These are phyloP conservation scores for Ciona savignyi DNA, from an alignment of 23 tunicate species.

Conservation along the genomic window DNA sequence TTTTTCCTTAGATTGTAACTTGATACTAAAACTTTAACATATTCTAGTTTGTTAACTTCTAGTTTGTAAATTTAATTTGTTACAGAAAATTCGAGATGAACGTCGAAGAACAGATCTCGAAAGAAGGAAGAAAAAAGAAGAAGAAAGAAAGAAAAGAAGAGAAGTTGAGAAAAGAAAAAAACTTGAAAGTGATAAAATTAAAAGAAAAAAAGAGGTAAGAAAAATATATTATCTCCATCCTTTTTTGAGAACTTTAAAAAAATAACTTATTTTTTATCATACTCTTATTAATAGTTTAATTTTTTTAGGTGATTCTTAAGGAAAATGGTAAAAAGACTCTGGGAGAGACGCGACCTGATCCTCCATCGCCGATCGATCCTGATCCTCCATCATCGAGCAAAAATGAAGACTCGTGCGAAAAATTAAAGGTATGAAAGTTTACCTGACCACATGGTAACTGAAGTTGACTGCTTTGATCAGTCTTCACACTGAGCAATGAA, in stretches of 20 bases:
- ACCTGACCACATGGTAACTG: too few species aligned
- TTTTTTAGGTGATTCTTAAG: not conserved
- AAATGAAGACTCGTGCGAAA: too few species aligned
- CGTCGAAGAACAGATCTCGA: constrained; percentile 53
- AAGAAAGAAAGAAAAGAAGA: constrained; percentile 55
- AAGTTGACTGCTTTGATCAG: too few species aligned
- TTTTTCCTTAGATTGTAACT: too few species aligned
- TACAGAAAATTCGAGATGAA: constrained; percentile 67
- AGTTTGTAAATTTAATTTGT: not conserved
- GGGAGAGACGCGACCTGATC: constrained; percentile 52
- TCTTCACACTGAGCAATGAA: too few species aligned
- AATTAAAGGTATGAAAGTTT: constrained; percentile 36
- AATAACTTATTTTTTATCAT: too few species aligned
- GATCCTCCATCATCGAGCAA: constrained; percentile 3
- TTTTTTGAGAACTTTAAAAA: not conserved
- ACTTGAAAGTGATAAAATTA: constrained; percentile 27
- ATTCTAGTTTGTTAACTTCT: too few species aligned
- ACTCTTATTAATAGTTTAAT: not conserved
- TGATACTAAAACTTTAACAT: too few species aligned
- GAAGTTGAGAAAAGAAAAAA: constrained; percentile 40
- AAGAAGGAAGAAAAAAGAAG: constrained; percentile 77
- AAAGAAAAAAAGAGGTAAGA: constrained; percentile 9
- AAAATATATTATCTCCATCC: not conserved
- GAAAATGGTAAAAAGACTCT: constrained; percentile 60
- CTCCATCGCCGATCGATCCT: too few species aligned